These are phyloP conservation scores for Tipula confusa DNA, from an alignment of 2,888 invertebrate genomes.

Conservation along the genomic window DNA sequence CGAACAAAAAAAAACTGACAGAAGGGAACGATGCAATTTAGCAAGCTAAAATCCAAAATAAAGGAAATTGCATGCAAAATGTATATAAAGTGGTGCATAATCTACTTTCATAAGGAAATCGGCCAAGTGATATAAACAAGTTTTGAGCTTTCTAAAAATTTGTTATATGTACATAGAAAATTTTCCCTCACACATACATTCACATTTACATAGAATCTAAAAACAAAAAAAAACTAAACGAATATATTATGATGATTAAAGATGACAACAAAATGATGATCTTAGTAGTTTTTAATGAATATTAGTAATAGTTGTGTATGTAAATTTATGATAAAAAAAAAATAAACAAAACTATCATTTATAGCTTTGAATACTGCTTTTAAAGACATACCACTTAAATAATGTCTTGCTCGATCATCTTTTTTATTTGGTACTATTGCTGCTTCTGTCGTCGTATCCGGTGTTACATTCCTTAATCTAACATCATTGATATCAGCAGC, in stretches of 20 bases:
- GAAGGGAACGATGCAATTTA: not conserved
- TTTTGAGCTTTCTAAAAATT: not conserved
- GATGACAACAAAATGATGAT: not conserved
- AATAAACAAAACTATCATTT: not conserved
- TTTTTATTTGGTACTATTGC: slow-evolving; percentile 31
- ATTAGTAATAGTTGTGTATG: not conserved
- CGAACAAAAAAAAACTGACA: not conserved
- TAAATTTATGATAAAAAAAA: too few relatives aligned
- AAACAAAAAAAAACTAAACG: not conserved
- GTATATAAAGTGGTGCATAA: not conserved
- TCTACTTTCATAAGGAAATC: not conserved
- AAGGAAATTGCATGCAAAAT: not conserved
- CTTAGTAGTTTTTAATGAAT: not conserved
- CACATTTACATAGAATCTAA: not conserved
- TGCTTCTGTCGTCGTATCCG: not conserved
- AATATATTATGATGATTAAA: not conserved
- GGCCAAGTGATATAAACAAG: not conserved
- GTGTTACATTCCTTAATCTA: not conserved
- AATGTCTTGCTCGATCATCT: slow-evolving; percentile 31
- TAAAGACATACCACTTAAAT: slow-evolving; percentile 37
- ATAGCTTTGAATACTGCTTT: not conserved
- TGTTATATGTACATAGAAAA: not conserved
- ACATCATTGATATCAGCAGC: slow-evolving; percentile 20
- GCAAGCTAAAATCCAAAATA: not conserved
- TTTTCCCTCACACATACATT: not conserved